A percentile compares a stretch with the other conserved stretches of the same genome.
Evolutionary conservation across 2,888 invertebrate genomes (phyloP).

Genomic region (Cylindroiulus punctatus): DNA sequence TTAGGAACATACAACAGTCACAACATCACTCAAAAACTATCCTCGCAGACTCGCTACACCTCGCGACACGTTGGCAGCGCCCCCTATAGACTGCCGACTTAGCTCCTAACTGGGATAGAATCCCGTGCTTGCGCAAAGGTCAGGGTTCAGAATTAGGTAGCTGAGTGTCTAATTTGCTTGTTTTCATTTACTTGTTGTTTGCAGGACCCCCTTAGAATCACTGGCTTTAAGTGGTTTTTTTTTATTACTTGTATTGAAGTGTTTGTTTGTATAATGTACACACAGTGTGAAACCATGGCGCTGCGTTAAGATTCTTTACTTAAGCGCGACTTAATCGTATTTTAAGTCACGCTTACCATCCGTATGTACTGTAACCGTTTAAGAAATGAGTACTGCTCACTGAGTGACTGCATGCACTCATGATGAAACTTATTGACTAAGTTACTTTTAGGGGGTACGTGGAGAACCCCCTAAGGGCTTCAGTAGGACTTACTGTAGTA

Average conservation of each 20-base stretch:
- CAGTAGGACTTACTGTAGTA: too few relatives aligned
- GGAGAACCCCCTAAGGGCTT: too few relatives aligned
- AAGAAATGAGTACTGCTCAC: too few relatives aligned
- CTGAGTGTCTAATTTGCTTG: neutral
- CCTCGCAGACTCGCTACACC: neutral
- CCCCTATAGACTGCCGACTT: neutral
- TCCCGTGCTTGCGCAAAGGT: neutral
- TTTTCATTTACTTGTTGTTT: neutral
- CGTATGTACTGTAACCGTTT: too few relatives aligned
- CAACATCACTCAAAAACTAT: neutral
- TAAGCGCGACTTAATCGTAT: too few relatives aligned
- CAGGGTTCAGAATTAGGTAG: neutral
- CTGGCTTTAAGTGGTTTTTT: slow-evolving; percentile 21
- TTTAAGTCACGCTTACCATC: too few relatives aligned
- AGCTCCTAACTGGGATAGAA: neutral
- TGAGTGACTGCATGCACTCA: too few relatives aligned
- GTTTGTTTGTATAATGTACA: neutral
- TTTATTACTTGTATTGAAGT: neutral
- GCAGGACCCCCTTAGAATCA: neutral
- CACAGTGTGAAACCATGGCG: neutral
- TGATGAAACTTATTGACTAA: too few relatives aligned
- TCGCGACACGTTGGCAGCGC: neutral
- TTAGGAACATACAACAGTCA: neutral
- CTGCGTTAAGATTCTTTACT: neutral
- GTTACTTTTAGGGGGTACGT: too few relatives aligned